A percentile compares a stretch with the other conserved stretches of the same genome.
phyloP scores from a whole-genome alignment of 2,888 invertebrate species.

The Drosophila prolongata region DNA sequence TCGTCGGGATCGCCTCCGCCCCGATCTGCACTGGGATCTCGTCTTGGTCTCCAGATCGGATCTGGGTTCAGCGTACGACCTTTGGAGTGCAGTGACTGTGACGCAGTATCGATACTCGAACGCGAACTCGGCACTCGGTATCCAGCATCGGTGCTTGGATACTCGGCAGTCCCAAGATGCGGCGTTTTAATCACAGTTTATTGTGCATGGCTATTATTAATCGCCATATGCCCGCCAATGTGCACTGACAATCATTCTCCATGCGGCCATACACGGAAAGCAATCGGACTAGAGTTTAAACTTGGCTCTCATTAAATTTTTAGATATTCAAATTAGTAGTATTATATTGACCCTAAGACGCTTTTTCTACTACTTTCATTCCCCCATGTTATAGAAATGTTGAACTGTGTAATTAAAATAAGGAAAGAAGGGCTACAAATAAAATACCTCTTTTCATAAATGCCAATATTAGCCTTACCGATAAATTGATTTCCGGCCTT shows the following conservation, averaged over 20 bases:
- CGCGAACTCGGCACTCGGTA: slow-evolving; percentile 2
- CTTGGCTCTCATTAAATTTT: too few species aligned
- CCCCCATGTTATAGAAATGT: too few species aligned
- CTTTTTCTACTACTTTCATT: too few species aligned
- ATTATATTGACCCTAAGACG: too few species aligned
- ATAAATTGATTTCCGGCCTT: too few species aligned
- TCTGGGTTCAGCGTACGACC: slow-evolving; percentile 70
- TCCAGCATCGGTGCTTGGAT: slow-evolving; percentile 12
- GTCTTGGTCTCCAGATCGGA: slow-evolving; percentile 18
- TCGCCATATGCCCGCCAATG: slow-evolving; percentile 44
- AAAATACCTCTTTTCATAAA: too few species aligned
- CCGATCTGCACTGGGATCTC: slow-evolving; percentile 17
- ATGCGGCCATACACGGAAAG: neutral
- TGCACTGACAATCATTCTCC: slow-evolving; percentile 11
- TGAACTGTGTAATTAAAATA: too few species aligned
- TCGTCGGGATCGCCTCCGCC: slow-evolving; percentile 1
- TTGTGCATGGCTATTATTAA: slow-evolving; percentile 69
- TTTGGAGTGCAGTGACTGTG: slow-evolving; percentile 70
- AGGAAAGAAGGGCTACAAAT: too few species aligned
- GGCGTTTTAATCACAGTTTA: slow-evolving; percentile 66
- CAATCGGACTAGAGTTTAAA: neutral
- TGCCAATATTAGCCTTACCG: too few species aligned
- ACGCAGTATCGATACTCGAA: slow-evolving; percentile 30
- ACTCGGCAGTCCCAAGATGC: slow-evolving; percentile 12
- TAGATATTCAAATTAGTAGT: too few species aligned